A percentile compares a stretch with the other conserved stretches of the same genome.
phyloP scores from a whole-genome alignment of 2,888 invertebrate species.

The Pterostichus niger region DNA sequence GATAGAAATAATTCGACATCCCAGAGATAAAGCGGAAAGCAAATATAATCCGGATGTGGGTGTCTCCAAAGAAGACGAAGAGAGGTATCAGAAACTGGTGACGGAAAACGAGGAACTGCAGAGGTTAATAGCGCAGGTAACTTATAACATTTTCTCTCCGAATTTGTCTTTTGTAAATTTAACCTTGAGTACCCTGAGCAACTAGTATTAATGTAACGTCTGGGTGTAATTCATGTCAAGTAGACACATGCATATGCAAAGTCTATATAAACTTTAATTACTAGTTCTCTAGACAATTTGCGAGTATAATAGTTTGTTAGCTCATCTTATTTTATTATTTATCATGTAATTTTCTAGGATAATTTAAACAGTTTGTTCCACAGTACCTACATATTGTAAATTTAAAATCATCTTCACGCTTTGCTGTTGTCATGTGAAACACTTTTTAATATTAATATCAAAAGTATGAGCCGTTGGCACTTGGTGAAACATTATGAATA shows the following conservation, averaged over 20 bases:
- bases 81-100: slow-evolving; percentile 94
- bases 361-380: no score
- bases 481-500: no score
- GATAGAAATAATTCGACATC: slow-evolving; percentile 93
- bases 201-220: slow-evolving; percentile 5
- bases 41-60: slow-evolving; percentile 92
- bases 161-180: not conserved
- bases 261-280: slow-evolving; percentile 40
- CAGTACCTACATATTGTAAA: no score
- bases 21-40: slow-evolving; percentile 92
- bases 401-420: no score
- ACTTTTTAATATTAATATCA: no score
- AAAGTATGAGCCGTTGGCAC: no score
- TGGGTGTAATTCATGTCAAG: slow-evolving; percentile 14
- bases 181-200: not conserved
- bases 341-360: not conserved
- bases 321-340: slow-evolving; percentile 14
- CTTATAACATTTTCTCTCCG: no score
- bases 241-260: slow-evolving; percentile 1
- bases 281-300: slow-evolving; percentile 7
- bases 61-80: slow-evolving; percentile 95
- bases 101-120: slow-evolving; percentile 98
- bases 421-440: no score
- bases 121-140: slow-evolving; percentile 94
- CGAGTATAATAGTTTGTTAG: slow-evolving; percentile 36